Conservation (phyloP, 1,140 invertebrate species). For the Riptortus pedestris region DNA sequence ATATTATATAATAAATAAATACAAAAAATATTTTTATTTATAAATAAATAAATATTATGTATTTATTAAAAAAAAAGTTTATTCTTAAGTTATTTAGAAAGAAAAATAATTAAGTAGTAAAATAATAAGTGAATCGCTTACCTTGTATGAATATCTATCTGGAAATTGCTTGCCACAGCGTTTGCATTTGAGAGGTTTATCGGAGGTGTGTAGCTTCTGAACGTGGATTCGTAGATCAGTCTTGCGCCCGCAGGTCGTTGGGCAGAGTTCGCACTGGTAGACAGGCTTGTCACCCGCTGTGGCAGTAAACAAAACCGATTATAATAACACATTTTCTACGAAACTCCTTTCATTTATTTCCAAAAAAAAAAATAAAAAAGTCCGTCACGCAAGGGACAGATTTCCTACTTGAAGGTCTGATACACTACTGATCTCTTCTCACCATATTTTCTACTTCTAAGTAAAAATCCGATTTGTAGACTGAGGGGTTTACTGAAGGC, state of each 20-base stretch:
- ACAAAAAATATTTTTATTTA: no score
- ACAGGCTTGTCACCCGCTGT: slow-evolving; percentile 82
- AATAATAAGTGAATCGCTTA: slow-evolving; percentile 30
- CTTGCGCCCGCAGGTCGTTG: slow-evolving; percentile 91
- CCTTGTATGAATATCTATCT: slow-evolving; percentile 57
- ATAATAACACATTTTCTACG: neutral
- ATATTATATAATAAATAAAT: no score
- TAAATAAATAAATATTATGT: no score
- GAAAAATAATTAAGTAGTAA: neutral
- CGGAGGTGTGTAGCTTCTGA: slow-evolving; percentile 89
- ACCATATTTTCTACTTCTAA: no score
- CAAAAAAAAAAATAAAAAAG: no score
- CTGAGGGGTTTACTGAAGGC: no score
- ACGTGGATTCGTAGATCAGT: slow-evolving; percentile 93
- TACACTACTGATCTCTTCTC: no score
- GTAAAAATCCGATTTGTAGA: no score
- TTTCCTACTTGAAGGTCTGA: no score
- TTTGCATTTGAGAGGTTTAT: slow-evolving; percentile 83
- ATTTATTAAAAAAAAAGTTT: no score
- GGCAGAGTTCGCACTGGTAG: slow-evolving; percentile 89
- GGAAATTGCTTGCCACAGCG: slow-evolving; percentile 86
- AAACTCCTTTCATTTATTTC: neutral
- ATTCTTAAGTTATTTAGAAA: no score
- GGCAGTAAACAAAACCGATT: slow-evolving; percentile 32
- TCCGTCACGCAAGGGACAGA: no score